Evolutionary conservation across 1,140 invertebrate genomes (phyloP).

Genomic region (Panonychus citri): DNA sequence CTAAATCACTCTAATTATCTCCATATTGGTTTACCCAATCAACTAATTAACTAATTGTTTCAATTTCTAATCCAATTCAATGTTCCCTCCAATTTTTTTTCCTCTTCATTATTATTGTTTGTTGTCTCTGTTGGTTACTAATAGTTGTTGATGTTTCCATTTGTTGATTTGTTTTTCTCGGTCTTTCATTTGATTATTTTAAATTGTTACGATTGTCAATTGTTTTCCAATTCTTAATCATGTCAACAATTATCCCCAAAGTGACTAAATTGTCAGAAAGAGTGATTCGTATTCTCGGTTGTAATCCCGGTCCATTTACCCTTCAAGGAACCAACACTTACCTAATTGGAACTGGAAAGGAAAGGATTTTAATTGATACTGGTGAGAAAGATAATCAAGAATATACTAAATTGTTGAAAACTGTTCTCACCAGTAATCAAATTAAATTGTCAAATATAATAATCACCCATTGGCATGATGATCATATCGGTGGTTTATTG

Average conservation of each 20-base stretch:
- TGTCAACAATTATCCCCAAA: conserved; percentile 30
- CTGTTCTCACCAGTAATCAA: conserved; percentile 42
- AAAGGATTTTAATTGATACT: conserved; percentile 71
- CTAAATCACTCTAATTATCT: too few relatives aligned
- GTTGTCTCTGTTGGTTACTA: too few relatives aligned
- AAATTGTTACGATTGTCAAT: too few relatives aligned
- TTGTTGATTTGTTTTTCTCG: too few relatives aligned
- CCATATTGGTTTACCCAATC: too few relatives aligned
- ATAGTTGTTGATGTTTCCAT: too few relatives aligned
- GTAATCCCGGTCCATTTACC: conserved; percentile 80
- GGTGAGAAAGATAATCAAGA: conserved; percentile 51
- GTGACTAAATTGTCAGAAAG: conserved; percentile 47
- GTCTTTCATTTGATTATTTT: too few relatives aligned
- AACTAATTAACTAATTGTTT: too few relatives aligned
- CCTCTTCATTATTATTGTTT: too few relatives aligned
- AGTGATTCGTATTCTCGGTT: conserved; percentile 70
- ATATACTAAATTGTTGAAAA: conserved; percentile 46
- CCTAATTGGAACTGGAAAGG: conserved; percentile 16
- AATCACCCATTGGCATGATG: conserved; percentile 83
- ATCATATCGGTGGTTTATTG: conserved; percentile 75
- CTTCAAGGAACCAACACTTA: conserved; percentile 94
- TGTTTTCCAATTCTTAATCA: too few relatives aligned
- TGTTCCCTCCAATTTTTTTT: too few relatives aligned
- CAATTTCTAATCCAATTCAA: too few relatives aligned
- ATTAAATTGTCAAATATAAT: conserved; percentile 58